Base-by-base conservation (phyloP, 2,797 vertebrate genomes). In the Microctenopoma lineatum region DNA sequence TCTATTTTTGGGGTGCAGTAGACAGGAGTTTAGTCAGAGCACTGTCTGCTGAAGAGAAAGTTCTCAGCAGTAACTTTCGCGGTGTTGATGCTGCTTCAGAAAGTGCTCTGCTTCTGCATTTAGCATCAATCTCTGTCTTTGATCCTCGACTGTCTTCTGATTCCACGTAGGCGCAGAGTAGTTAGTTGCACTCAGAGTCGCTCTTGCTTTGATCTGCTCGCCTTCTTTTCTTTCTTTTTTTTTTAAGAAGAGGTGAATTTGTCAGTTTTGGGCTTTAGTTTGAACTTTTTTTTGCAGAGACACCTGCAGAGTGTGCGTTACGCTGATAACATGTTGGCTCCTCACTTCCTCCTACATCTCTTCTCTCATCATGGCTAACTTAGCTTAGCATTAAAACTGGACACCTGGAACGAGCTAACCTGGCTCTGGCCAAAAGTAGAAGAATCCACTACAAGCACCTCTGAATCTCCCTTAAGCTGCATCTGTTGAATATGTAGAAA, bases 191-290 rank as follows among this genome's bases (percentile, higher is more conserved):
- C 8, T 32, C 55, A 41, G 45, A 56, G 51, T 36, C 14, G 3
- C 52, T 29, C 25, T 70, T 18, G 38, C 53, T 63, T 63, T 63
- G 38, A 58, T 57, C 53, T 56, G 16, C 15, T 12, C 21, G 38
- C 52, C 32, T 16, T 18, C 5, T 32, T 32, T 32, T 32, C 7
- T 32, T 32, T 32, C 7, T 7, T 7, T 32, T 32, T 32, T 62
- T 56, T 32, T 8, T 21, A 21, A 16, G 46, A 39, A 34, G 12
- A 4, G 34, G 3, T 7, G 11, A 57, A 38, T 45, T 52, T 66
- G 41, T 45, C 11, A 51, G 25, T 50, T 41, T 29, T 5, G 26
- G 39, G 18, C 11, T 69, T 18, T 18, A 26, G 29, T 27, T 48
- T 36, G 1, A 26, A 9, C 4, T 36, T 52, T 18, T 21, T 11